Base-by-base conservation (phyloP, 2,888 invertebrate species). In the Fragum whitleyi region DNA sequence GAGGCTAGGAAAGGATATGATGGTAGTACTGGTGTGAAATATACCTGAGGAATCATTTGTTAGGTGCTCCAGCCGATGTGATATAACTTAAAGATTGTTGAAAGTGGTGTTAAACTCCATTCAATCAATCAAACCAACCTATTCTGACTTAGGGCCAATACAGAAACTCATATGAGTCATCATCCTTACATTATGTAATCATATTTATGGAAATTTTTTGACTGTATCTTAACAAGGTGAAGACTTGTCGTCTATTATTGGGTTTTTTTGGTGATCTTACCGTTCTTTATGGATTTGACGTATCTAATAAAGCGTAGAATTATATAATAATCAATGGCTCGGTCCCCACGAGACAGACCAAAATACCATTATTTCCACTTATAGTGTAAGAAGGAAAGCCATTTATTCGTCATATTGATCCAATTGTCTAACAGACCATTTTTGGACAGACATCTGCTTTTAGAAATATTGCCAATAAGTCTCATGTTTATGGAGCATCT, bases 281-380 rank as follows among this genome's bases (percentile, higher is more conserved):
- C 19, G 19, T 61, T 61, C 61, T 61, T 61, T 32, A 61, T 61
- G 61, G 61, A 28, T 61, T 61, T 61, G 61, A 61, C 61, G 61
- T 61, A 32, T 61, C 61, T 61, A 32, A 61, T 61, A 61, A 61
- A 32, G 61, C 19, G 61, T 61, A 19, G 61, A 42, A 68, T 68
- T 47, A 68, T 42, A 51, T 68, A 68, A 68, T 68, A 68, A 68
- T 68, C 42, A 68, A 68, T 68, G 47, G 51, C 47, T 47, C 3
- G 32, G 21, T 21, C 51, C 68, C 29, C 47, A 1, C 2, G 51
- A 26, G 68, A 28, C 29, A 68, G 21, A 68, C 51, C 47, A 68
- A 68, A 68, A 68, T 47, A 39, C 68, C 16, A 68, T 68, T 47
- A 68, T 51, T 68, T 32, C 26, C 61, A 21, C 9, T 26, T 61